A percentile compares a stretch with the other conserved stretches of the same genome.
Conservation (phyloP, 2,888 invertebrate genomes). For the Penaeus monodon region DNA sequence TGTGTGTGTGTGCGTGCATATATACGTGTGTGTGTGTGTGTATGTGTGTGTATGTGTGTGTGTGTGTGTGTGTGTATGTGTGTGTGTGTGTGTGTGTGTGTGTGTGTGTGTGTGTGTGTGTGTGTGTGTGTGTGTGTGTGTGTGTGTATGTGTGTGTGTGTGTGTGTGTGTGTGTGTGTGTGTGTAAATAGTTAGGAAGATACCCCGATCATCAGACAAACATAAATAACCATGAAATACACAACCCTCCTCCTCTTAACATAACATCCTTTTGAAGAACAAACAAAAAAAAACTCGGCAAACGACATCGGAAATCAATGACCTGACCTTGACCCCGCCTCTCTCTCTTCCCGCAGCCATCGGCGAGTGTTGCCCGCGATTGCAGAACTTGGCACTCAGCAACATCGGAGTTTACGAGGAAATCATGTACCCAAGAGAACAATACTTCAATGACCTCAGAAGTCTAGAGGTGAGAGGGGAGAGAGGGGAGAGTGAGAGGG, state of each 20-base stretch:
- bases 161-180: too few species aligned
- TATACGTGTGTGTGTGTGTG: neutral
- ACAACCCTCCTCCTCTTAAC: neutral
- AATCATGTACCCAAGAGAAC: constrained; percentile 54
- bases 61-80: neutral
- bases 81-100: neutral
- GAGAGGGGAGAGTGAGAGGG: neutral
- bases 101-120: neutral
- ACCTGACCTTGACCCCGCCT: neutral
- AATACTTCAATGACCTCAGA: constrained; percentile 66
- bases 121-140: neutral
- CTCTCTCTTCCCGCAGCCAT: constrained; percentile 66
- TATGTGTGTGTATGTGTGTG: neutral
- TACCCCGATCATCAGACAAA: too few species aligned
- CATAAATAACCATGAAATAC: too few species aligned
- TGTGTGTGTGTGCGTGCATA: too few species aligned
- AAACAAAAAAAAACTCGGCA: too few species aligned
- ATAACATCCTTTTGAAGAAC: too few species aligned
- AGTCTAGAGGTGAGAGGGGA: constrained; percentile 68
- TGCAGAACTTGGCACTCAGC: constrained; percentile 68
- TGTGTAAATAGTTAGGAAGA: too few species aligned
- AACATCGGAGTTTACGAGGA: constrained; percentile 66
- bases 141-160: too few species aligned
- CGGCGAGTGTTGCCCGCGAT: constrained; percentile 68
- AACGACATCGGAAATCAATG: too few species aligned